Evolutionary conservation across 2,113 vertebrate species (phyloP).

Genomic region (Syngnathus scovelli): DNA sequence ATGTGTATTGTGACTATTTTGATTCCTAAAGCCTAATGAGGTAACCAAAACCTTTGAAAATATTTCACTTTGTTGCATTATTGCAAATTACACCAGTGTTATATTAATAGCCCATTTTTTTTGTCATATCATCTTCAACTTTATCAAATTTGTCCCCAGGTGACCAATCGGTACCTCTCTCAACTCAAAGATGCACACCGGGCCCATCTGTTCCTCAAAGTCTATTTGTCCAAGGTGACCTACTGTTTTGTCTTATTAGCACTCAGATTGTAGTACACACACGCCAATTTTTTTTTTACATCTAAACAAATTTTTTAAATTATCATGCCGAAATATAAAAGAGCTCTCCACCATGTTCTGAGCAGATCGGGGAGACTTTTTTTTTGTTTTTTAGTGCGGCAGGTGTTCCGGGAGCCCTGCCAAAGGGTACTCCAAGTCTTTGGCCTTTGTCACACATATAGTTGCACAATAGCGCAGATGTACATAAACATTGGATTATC

Average conservation of each 20-base stretch:
- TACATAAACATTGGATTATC: conserved; percentile 41
- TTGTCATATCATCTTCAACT: not conserved
- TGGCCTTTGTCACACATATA: conserved; percentile 29
- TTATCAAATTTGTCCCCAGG: conserved; percentile 63
- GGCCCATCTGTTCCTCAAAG: conserved; percentile 87
- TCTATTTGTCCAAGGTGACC: conserved; percentile 87
- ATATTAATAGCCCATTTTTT: not conserved
- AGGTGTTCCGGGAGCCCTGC: conserved; percentile 29
- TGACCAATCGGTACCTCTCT: conserved; percentile 91
- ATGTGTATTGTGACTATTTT: no score
- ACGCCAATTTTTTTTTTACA: not conserved
- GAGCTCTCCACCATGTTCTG: no score
- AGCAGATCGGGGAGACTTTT: no score
- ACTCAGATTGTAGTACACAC: not conserved
- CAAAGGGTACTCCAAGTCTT: conserved; percentile 23
- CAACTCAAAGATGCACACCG: conserved; percentile 91
- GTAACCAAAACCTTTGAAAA: no score
- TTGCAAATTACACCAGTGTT: not conserved
- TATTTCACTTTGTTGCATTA: no score
- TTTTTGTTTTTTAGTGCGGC: not conserved
- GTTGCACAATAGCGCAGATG: conserved; percentile 20
- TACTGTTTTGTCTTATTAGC: not conserved
- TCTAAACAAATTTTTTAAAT: not conserved
- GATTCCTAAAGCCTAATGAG: no score
- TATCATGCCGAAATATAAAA: no score